A percentile compares a stretch with the other conserved stretches of the same genome.
Evolutionary conservation across 2,797 vertebrate species (phyloP).

Genomic region (Tachyglossus aculeatus): DNA sequence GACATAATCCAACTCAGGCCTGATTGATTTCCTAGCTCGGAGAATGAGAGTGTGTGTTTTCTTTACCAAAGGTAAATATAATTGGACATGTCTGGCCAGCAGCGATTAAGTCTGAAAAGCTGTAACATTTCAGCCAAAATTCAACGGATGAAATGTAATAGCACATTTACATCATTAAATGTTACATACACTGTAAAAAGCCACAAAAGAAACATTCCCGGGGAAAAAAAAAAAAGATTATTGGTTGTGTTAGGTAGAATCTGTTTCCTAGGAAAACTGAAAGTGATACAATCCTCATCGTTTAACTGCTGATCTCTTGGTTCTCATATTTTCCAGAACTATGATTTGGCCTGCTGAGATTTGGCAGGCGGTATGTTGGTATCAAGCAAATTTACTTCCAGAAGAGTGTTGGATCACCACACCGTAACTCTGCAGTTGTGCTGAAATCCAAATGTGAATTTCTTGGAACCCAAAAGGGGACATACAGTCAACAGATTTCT

Average conservation of each 20-base stretch:
- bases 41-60: constrained; percentile 14
- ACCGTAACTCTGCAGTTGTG: constrained; percentile 25
- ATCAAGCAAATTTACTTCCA: constrained; percentile 50
- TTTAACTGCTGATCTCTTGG: constrained; percentile 38
- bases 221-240: constrained; percentile 42
- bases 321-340: constrained; percentile 44
- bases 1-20: constrained; percentile 14
- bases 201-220: constrained; percentile 35
- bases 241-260: constrained; percentile 30
- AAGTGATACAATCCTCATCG: constrained; percentile 32
- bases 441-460: constrained; percentile 57
- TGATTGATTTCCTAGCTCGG: constrained; percentile 15
- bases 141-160: constrained; percentile 40
- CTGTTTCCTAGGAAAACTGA: constrained; percentile 25
- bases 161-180: constrained; percentile 35
- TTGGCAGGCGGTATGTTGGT: constrained; percentile 49
- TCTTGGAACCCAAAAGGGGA: constrained; percentile 53
- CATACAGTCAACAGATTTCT: constrained; percentile 56
- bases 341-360: constrained; percentile 51
- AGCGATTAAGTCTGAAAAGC: constrained; percentile 38
- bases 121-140: constrained; percentile 25
- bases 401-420: constrained; percentile 41
- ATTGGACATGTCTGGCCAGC: constrained; percentile 30
- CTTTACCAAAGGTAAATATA: constrained; percentile 36
- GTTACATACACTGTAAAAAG: constrained; percentile 24